Percentiles rank a stretch among this genome's conserved stretches.
Conservation (phyloP, 2,888 invertebrate genomes). For the Epinotia ramella region DNA sequence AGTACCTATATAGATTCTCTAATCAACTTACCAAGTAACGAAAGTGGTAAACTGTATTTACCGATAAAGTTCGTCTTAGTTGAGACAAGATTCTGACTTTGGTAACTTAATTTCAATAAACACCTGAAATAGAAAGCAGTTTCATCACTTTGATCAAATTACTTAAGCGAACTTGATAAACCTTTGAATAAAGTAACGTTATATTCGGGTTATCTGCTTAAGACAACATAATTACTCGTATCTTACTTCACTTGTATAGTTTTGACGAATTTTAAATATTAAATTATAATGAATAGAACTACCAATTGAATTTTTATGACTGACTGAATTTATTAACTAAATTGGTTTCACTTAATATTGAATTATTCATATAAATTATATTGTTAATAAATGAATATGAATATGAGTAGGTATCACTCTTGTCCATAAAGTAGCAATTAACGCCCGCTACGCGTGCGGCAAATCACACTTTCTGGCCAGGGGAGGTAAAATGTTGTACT, state of each 20-base stretch:
- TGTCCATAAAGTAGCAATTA: background rate
- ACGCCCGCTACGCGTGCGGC: background rate
- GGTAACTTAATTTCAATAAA: constrained; percentile 9
- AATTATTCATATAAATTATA: no score
- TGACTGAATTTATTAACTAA: no score
- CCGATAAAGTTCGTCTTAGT: background rate
- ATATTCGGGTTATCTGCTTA: background rate
- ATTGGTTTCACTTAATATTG: no score
- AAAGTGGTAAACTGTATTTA: background rate
- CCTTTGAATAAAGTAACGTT: background rate
- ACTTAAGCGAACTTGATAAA: constrained; percentile 8
- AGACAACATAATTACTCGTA: background rate
- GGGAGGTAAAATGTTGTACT: no score
- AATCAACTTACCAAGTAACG: background rate
- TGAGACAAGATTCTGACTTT: constrained; percentile 6
- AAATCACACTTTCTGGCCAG: no score
- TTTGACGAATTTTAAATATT: no score
- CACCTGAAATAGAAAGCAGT: background rate
- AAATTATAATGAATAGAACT: no score
- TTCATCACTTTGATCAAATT: constrained; percentile 5
- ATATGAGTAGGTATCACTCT: background rate
- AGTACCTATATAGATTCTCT: background rate
- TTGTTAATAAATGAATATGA: no score
- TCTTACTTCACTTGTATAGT: background rate
- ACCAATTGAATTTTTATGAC: no score